These are phyloP conservation scores for Cricetomys ansorgei DNA, from an alignment of 2,113 vertebrate genomes.

Conservation along the genomic window DNA sequence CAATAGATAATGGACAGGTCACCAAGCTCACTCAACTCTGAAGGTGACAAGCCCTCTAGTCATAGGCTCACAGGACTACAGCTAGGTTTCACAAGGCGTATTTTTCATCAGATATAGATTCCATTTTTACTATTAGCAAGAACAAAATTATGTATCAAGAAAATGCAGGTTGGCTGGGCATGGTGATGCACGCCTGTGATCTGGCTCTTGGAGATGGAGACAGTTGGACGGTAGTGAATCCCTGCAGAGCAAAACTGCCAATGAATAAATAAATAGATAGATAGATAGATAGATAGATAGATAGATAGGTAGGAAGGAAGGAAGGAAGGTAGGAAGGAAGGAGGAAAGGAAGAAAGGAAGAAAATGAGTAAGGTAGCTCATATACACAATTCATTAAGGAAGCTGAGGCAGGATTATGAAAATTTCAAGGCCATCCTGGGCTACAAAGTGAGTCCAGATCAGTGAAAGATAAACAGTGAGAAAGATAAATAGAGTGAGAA, in stretches of 20 bases:
- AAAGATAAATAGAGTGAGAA: neutral
- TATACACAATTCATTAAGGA: neutral
- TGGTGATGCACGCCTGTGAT: neutral
- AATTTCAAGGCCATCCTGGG: neutral
- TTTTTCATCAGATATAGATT: neutral
- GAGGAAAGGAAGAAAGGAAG: too few species aligned
- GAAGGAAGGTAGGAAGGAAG: too few species aligned
- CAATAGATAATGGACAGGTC: neutral
- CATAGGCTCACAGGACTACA: neutral
- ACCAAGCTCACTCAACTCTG: neutral
- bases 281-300: too few species aligned
- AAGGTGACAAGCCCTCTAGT: neutral
- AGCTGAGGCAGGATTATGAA: neutral
- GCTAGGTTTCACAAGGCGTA: neutral
- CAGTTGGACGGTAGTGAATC: neutral
- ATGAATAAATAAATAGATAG: neutral
- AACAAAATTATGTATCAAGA: slow-evolving; percentile 36
- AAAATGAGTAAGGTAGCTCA: too few species aligned
- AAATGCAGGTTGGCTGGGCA: neutral
- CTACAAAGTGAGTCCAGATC: neutral
- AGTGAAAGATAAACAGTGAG: neutral
- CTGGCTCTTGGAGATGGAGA: neutral
- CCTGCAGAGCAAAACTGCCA: neutral
- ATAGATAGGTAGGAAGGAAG: too few species aligned
- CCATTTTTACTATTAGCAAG: neutral